Evolutionary conservation across 23 tunicate species (phyloP).

Genomic region (Aplidium turbinatum): DNA sequence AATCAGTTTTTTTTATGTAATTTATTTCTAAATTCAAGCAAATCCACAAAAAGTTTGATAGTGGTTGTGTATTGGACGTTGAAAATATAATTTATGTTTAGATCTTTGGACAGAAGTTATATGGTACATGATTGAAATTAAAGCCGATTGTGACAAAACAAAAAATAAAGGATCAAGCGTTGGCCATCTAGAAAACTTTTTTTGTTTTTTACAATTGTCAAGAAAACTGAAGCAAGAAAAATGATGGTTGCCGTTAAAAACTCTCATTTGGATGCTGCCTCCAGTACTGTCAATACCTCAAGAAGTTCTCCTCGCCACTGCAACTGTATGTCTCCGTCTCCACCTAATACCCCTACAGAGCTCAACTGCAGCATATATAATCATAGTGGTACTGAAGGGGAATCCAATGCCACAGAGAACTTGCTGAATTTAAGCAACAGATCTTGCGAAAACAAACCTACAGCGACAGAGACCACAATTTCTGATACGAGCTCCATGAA

Average conservation of each 20-base stretch:
- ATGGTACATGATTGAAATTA: no score
- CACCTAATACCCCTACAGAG: not conserved
- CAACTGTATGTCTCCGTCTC: constrained; percentile 13
- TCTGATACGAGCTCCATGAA: no score
- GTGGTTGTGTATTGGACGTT: no score
- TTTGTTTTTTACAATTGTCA: no score
- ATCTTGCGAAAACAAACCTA: not conserved
- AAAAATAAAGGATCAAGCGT: no score
- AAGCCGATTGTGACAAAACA: no score
- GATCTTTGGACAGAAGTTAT: no score
- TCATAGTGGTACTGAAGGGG: not conserved
- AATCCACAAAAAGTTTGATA: no score
- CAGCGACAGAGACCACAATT: not conserved
- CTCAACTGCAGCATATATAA: constrained; percentile 11
- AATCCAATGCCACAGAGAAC: not conserved
- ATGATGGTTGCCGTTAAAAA: constrained; percentile 30
- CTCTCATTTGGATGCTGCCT: constrained; percentile 18
- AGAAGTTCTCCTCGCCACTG: constrained; percentile 3
- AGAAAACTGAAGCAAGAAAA: not conserved
- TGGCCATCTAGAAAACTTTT: no score
- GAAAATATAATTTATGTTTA: no score
- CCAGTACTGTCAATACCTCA: not conserved
- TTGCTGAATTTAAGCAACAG: not conserved
- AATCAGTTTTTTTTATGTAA: no score
- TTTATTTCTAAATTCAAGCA: no score